A percentile compares a stretch with the other conserved stretches of the same genome.
These are phyloP conservation scores for Drosophila littoralis DNA, from an alignment of 1,140 invertebrate species.

Conservation along the genomic window DNA sequence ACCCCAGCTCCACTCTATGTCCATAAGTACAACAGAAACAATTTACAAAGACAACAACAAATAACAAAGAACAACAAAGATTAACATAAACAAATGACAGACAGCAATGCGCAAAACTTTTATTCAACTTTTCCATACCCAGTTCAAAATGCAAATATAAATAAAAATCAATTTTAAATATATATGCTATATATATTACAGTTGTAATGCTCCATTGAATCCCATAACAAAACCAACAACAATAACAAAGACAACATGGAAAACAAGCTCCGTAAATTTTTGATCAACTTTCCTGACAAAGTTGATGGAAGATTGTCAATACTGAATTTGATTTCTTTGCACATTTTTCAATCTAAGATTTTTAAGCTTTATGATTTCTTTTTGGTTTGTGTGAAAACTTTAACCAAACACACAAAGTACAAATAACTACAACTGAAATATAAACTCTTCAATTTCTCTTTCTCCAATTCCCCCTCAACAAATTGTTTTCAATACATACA, in stretches of 20 bases:
- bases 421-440: conserved; percentile 61
- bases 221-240: conserved; percentile 53
- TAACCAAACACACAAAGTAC: conserved; percentile 54
- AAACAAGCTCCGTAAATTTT: conserved; percentile 26
- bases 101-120: conserved; percentile 65
- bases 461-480: conserved; percentile 73
- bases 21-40: conserved; percentile 37
- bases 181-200: conserved; percentile 38
- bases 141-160: conserved; percentile 30
- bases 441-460: conserved; percentile 83
- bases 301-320: conserved; percentile 32
- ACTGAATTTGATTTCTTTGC: conserved; percentile 28
- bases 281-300: conserved; percentile 42
- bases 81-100: conserved; percentile 59
- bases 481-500: conserved; percentile 79
- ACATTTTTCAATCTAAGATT: neutral
- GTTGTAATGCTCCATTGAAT: conserved; percentile 10
- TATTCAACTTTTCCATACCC: conserved; percentile 49
- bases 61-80: conserved; percentile 38
- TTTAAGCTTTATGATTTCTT: conserved; percentile 24
- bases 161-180: conserved; percentile 26
- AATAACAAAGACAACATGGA: conserved; percentile 34
- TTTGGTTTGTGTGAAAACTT: conserved; percentile 30
- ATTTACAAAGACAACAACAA: conserved; percentile 53
- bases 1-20: conserved; percentile 20